Evolutionary conservation across 2,113 vertebrate genomes (phyloP), one percentile per base, ranked within the genome.

Genomic region (Hydropotes inermis): DNA sequence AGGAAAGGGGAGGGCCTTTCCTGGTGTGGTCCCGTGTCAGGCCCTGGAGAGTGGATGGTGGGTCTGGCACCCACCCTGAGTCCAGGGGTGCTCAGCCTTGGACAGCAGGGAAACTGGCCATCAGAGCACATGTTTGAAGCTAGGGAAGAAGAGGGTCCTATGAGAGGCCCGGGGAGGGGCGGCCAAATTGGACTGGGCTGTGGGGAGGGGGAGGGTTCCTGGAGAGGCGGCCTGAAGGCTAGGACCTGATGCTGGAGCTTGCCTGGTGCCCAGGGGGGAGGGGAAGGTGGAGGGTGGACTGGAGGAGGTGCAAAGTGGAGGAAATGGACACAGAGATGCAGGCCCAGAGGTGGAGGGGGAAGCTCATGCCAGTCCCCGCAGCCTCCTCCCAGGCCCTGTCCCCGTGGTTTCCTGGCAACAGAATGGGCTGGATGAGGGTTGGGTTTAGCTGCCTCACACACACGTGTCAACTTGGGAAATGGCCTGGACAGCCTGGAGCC

Each of bases 361-460:
- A 43, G 17, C 39, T 6, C 43, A 1, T 12, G 28, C 30, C 2
- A 2, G 6, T 33, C 2, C 19, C 5, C 2, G 50, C 9, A 61
- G 67, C 87, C 52, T 52, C 81, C 74, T 78, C n/a, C 25, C 17
- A n/a, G 28, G 6, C 39, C 28, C 36, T 1, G 30, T 25, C 47
- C 60, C n/a, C 74, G 60, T 16, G 10, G 23, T 64, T 92, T 84
- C 50, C 91, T 33, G 64, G 52, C 33, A 76, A 25, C 10, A 10
- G 33, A 33, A 4, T 2, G 25, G 55, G 5, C 58, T 36, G 10
- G 1, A 17, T 13, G n/a, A 39, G 36, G 39, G 6, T 82, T 85
- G 55, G 33, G 47, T 50, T 39, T 30, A 47, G 78, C 95, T 43
- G 47, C 82, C 43, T 74, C 55, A 91, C 45, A 17, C 45, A 17